phyloP scores from a whole-genome alignment of 2,113 vertebrate genomes.

The Urocitellus parryii region DNA sequence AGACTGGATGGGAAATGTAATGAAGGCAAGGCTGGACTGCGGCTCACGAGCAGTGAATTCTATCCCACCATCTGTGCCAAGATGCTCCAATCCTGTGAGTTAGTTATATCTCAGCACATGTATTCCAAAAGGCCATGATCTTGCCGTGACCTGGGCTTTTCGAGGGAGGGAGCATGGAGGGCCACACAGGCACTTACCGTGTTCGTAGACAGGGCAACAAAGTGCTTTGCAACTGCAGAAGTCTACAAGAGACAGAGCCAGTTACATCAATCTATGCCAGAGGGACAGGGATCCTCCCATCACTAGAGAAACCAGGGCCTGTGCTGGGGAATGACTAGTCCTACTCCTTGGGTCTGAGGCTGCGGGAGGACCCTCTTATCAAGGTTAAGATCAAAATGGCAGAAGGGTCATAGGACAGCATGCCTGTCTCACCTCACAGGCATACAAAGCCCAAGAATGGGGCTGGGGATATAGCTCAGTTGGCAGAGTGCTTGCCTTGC shows the following conservation, averaged over 20 bases:
- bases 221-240: conserved; percentile 96
- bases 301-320: neutral
- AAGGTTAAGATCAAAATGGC: neutral
- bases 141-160: neutral
- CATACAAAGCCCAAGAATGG: neutral
- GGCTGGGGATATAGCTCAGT: too few relatives aligned
- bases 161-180: neutral
- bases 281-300: neutral
- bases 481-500: too few relatives aligned
- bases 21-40: neutral
- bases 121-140: neutral
- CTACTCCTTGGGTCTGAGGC: neutral
- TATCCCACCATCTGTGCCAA: neutral
- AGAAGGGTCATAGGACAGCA: neutral
- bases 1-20: neutral
- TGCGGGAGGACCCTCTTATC: neutral
- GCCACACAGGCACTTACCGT: conserved; percentile 88
- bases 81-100: neutral
- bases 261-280: neutral
- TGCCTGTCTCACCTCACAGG: neutral
- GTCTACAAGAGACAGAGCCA: conserved; percentile 86
- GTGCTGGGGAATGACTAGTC: neutral
- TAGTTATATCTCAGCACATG: accelerated
- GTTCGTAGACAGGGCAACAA: conserved; percentile 98
- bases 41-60: neutral